Conservation (phyloP, 2,888 invertebrate species). For the Melikaiella ostensackeni region DNA sequence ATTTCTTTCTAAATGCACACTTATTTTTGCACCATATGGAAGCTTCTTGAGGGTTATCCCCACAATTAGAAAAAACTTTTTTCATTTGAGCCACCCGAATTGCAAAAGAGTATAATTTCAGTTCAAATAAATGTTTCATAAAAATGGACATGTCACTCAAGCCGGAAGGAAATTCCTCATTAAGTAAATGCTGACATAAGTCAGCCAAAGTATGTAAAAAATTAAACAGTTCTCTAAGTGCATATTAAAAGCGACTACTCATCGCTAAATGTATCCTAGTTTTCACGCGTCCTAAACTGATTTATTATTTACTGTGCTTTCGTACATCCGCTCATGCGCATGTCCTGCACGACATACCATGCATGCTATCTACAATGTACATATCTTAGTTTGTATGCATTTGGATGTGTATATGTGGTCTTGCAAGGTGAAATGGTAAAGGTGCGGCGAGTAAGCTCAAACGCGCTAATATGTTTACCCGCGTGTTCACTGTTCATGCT, state of each 20-base stretch:
- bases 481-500: slow-evolving; percentile 6
- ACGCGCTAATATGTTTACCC: slow-evolving; percentile 35
- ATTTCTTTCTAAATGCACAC: too few species aligned
- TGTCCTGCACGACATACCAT: slow-evolving; percentile 15
- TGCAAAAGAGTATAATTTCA: too few species aligned
- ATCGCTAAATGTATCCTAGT: slow-evolving; percentile 36
- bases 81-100: too few species aligned
- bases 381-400: neutral
- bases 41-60: too few species aligned
- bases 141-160: too few species aligned
- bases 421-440: slow-evolving; percentile 22
- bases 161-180: too few species aligned
- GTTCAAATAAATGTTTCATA: too few species aligned
- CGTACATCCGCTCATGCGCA: slow-evolving; percentile 33
- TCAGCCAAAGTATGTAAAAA: neutral
- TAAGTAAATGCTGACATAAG: too few species aligned
- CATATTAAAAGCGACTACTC: slow-evolving; percentile 25
- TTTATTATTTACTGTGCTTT: slow-evolving; percentile 34
- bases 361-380: neutral
- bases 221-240: slow-evolving; percentile 21
- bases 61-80: too few species aligned
- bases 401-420: neutral
- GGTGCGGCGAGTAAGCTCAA: slow-evolving; percentile 26
- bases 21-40: too few species aligned
- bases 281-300: slow-evolving; percentile 34